Conservation (phyloP, 1,140 invertebrate species). For the Drosophila trapezifrons region DNA sequence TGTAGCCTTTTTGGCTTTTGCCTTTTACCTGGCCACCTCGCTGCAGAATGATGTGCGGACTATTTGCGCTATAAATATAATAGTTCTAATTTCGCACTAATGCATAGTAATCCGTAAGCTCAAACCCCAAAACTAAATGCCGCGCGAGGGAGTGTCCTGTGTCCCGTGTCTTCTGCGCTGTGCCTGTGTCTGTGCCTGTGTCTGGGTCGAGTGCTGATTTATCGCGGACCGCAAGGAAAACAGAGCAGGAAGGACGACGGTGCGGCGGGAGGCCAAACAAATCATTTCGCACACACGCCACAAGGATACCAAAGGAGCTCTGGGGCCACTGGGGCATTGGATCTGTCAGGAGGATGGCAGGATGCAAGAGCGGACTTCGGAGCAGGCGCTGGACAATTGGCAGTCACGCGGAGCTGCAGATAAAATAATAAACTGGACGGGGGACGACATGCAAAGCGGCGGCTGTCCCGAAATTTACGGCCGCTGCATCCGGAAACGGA, state of each 20-base stretch:
- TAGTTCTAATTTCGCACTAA: slow-evolving; percentile 59
- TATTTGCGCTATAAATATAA: slow-evolving; percentile 61
- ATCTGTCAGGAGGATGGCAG: slow-evolving; percentile 21
- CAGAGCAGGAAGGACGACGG: slow-evolving; percentile 16
- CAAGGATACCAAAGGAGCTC: slow-evolving; percentile 1
- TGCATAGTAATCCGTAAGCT: slow-evolving; percentile 35
- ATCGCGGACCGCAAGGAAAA: slow-evolving; percentile 38
- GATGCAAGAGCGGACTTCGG: slow-evolving; percentile 20
- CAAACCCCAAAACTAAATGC: slow-evolving; percentile 19
- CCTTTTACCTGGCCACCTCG: slow-evolving; percentile 34
- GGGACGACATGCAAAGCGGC: slow-evolving; percentile 47
- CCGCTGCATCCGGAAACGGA: slow-evolving; percentile 19
- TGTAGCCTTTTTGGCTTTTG: slow-evolving; percentile 13
- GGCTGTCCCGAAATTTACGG: slow-evolving; percentile 30
- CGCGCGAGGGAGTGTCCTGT: slow-evolving; percentile 1
- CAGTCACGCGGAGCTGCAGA: slow-evolving; percentile 41
- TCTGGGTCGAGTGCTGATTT: slow-evolving; percentile 46
- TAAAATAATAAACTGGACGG: slow-evolving; percentile 56
- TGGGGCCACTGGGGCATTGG: slow-evolving; percentile 19
- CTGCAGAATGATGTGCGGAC: slow-evolving; percentile 36
- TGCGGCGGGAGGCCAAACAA: slow-evolving; percentile 50
- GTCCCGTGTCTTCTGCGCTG: background rate
- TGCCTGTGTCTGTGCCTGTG: background rate
- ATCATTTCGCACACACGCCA: slow-evolving; percentile 43
- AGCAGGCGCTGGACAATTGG: slow-evolving; percentile 41